These are phyloP conservation scores for Oligia latruncula DNA, from an alignment of 2,888 invertebrate genomes.

Conservation along the genomic window DNA sequence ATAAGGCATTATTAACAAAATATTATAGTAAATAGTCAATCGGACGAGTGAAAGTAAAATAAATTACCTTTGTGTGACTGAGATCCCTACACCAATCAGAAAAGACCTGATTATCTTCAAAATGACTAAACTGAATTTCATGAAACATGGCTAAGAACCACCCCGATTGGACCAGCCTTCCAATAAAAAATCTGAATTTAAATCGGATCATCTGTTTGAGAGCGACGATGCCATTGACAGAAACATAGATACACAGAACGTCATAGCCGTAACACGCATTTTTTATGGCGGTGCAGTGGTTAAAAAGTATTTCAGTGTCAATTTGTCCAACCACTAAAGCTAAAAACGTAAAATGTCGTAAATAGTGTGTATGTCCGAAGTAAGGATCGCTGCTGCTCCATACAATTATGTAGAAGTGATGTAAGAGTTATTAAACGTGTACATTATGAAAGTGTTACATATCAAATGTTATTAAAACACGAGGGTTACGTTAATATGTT, in stretches of 20 bases:
- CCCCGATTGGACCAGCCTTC: neutral
- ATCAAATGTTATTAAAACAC: neutral
- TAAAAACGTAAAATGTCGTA: neutral
- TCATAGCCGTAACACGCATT: neutral
- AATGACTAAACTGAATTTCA: neutral
- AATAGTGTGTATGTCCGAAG: neutral
- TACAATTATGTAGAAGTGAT: neutral
- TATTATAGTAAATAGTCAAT: neutral
- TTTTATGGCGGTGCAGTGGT: neutral
- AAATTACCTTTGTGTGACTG: neutral
- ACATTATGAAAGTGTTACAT: neutral
- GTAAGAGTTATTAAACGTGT: neutral
- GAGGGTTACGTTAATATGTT: neutral
- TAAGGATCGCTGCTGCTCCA: neutral
- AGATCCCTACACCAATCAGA: neutral
- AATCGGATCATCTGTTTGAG: neutral
- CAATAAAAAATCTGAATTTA: neutral
- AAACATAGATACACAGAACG: neutral
- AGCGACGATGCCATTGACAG: neutral
- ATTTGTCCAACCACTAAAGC: neutral
- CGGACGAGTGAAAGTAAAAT: neutral
- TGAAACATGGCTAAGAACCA: neutral
- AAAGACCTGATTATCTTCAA: neutral
- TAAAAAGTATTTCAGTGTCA: neutral
- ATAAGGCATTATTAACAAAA: neutral